These are phyloP conservation scores for Margaritifera margaritifera DNA, from an alignment of 2,888 invertebrate species.

Conservation along the genomic window DNA sequence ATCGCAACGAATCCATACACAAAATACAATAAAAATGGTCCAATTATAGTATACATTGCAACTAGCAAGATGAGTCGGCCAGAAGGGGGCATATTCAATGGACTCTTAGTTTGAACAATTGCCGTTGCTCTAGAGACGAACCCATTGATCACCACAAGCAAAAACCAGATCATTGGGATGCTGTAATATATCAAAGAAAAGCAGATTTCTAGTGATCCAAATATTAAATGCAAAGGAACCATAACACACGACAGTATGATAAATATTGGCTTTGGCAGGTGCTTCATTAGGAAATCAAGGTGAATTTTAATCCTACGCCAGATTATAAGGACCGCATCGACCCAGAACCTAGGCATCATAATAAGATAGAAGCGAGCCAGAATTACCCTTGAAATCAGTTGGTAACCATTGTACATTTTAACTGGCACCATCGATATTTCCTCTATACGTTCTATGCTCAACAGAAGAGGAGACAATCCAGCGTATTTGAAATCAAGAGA, in stretches of 20 bases:
- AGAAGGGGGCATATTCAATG: no score
- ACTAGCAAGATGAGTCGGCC: no score
- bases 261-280: no score
- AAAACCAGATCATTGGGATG: slow-evolving; percentile 3
- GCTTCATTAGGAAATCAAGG: background rate
- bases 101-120: no score
- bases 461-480: slow-evolving; percentile 12
- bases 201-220: slow-evolving; percentile 1
- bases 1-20: background rate
- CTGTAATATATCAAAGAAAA: slow-evolving; percentile 12
- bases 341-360: slow-evolving; percentile 18
- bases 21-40: no score
- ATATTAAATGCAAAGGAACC: background rate
- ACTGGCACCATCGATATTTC: slow-evolving; percentile 9
- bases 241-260: no score
- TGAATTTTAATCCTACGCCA: background rate
- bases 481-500: background rate
- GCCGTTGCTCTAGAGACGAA: background rate
- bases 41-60: no score
- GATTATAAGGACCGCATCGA: background rate
- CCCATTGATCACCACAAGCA: background rate
- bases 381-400: background rate
- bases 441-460: slow-evolving; percentile 13
- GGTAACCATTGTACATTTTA: slow-evolving; percentile 13
- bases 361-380: slow-evolving; percentile 14